Evolutionary conservation across 2,113 vertebrate genomes (phyloP).

Genomic region (Oxyruncus cristatus): DNA sequence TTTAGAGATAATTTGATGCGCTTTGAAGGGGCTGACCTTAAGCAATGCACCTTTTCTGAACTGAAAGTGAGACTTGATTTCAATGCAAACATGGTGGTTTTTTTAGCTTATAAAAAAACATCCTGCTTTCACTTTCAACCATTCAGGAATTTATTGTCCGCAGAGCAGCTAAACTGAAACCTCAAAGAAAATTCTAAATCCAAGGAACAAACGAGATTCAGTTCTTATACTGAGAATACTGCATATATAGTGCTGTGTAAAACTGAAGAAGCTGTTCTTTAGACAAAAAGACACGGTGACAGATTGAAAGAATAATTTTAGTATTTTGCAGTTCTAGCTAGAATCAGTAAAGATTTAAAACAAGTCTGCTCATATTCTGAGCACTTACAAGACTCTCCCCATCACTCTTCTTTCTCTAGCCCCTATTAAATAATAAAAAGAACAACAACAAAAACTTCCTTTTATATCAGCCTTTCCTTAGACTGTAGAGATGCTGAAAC

Average conservation of each 20-base stretch:
- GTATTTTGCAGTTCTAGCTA: not conserved
- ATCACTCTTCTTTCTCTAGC: not conserved
- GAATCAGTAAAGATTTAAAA: not conserved
- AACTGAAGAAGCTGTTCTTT: not conserved
- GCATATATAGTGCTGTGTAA: not conserved
- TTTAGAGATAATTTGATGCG: not conserved
- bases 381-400: not conserved
- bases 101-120: not conserved
- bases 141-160: not conserved
- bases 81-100: not conserved
- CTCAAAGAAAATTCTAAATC: not conserved
- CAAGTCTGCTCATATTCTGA: not conserved
- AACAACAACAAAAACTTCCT: not conserved
- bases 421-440: not conserved
- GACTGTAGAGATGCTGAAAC: not conserved
- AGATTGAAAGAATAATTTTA: not conserved
- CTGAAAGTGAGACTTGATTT: not conserved
- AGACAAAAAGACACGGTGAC: not conserved
- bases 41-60: not conserved
- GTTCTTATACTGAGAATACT: not conserved
- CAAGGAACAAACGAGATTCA: not conserved
- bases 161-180: not conserved
- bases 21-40: not conserved
- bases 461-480: not conserved
- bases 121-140: not conserved